These are phyloP conservation scores for Amblyraja radiata DNA, from an alignment of 2,797 vertebrate genomes.

Conservation along the genomic window DNA sequence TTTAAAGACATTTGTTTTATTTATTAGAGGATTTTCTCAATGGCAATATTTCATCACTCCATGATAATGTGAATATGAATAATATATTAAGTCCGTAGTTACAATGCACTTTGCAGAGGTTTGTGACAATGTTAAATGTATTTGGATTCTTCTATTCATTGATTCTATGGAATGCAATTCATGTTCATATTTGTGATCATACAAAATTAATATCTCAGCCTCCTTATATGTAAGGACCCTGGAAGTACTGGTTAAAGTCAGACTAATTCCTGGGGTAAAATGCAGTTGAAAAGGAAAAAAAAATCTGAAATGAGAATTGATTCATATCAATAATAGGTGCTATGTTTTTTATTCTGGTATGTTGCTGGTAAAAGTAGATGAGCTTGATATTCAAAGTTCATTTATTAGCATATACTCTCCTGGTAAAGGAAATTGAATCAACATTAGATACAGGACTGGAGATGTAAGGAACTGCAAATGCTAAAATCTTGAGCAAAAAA, in stretches of 20 bases:
- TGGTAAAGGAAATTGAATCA: too few species aligned
- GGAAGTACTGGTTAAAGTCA: slow-evolving; percentile 59
- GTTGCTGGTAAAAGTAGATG: not conserved
- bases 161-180: slow-evolving; percentile 69
- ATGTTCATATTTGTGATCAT: slow-evolving; percentile 75
- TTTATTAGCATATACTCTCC: not conserved
- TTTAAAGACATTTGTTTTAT: slow-evolving; percentile 99
- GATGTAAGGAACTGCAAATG: too few species aligned
- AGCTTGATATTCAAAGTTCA: not conserved
- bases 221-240: slow-evolving; percentile 60
- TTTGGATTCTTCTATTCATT: slow-evolving; percentile 75
- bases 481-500: too few species aligned
- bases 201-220: slow-evolving; percentile 75
- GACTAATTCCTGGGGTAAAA: slow-evolving; percentile 46
- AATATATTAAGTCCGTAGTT: slow-evolving; percentile 94
- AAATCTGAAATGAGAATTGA: not conserved
- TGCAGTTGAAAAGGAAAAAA: not conserved
- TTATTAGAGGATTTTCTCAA: slow-evolving; percentile 98
- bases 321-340: not conserved
- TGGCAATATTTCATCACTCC: slow-evolving; percentile 93
- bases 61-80: slow-evolving; percentile 95
- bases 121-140: slow-evolving; percentile 72
- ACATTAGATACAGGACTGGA: too few species aligned
- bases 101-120: slow-evolving; percentile 82
- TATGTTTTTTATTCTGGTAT: not conserved